A percentile compares a stretch with the other conserved stretches of the same genome.
Evolutionary conservation across 1,140 invertebrate species (phyloP).

Genomic region (Ylistrum balloti): DNA sequence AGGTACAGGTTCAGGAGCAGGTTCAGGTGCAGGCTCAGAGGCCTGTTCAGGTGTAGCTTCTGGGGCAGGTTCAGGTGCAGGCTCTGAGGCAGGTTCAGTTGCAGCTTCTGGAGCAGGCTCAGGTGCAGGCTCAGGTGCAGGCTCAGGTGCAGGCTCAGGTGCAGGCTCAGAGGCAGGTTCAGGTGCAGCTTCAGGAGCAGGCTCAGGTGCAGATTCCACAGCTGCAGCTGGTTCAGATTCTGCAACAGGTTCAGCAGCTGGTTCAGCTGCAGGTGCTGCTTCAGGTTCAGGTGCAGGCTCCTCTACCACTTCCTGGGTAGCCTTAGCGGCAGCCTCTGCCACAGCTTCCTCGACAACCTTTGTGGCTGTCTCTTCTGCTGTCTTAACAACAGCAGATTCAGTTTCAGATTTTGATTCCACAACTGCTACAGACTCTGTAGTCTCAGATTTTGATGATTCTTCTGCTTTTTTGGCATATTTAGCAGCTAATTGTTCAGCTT

Average conservation of each 20-base stretch:
- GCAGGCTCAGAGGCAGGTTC: background rate
- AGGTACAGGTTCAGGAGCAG: background rate
- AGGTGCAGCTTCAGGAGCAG: constrained; percentile 26
- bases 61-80: background rate
- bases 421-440: too few species aligned
- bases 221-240: constrained; percentile 37
- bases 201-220: background rate
- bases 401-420: too few species aligned
- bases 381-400: background rate
- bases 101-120: background rate
- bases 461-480: constrained; percentile 19
- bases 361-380: background rate
- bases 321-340: background rate
- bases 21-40: background rate
- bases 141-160: background rate
- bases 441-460: background rate
- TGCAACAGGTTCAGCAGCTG: background rate
- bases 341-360: constrained; percentile 14
- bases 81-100: background rate
- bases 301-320: background rate
- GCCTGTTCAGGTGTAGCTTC: background rate
- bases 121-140: background rate
- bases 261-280: background rate
- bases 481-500: background rate
- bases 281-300: background rate